Evolutionary conservation across 2,888 invertebrate genomes (phyloP), one percentile per base, ranked within the genome.

Genomic region (Eristalis pertinax): DNA sequence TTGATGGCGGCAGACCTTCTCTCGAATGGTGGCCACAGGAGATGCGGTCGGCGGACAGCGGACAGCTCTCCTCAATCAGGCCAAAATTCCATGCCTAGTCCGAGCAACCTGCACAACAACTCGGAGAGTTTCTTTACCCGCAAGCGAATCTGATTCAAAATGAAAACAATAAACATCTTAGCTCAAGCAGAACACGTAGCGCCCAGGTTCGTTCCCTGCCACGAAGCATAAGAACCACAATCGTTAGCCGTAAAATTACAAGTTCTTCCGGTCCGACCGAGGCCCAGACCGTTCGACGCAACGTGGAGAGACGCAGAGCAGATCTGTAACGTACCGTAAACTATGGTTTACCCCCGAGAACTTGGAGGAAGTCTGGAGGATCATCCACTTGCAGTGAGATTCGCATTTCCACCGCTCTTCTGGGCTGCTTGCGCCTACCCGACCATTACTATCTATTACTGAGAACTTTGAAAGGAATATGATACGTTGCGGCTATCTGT

Each of bases 201-300:
- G 50, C 50, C 50, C 50, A 19, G 50, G 2, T 38, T 13, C 38
- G 38, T 38, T 38, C 43, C n/a, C n/a, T n/a, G 15, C 50, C 32
- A 68, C 22, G 22, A 22, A 60, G 43, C n/a, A 38, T 11, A 38
- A 65, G 82, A 74, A 82, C 64, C 77, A 82, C 75, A 86, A 78
- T 83, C 86, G 82, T 83, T 83, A 75, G 83, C 78, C 83, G 86
- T 86, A 86, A 86, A 86, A 86, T 86, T 86, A 86, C 86, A 83
- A 78, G 86, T 75, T 86, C 86, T 86, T 86, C 86, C 86, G 86
- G 86, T 83, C 86, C 70, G 29, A 26, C 32, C 19, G 22, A 13
- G n/a, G 29, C 56, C 4, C 26, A 26, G 26, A 38, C 26, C n/a
- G n/a, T n/a, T n/a, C 56, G 22, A 8, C 10, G 24, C 3, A 10